phyloP scores from a whole-genome alignment of 2,113 vertebrate genomes.

The Nesoenas mayeri region DNA sequence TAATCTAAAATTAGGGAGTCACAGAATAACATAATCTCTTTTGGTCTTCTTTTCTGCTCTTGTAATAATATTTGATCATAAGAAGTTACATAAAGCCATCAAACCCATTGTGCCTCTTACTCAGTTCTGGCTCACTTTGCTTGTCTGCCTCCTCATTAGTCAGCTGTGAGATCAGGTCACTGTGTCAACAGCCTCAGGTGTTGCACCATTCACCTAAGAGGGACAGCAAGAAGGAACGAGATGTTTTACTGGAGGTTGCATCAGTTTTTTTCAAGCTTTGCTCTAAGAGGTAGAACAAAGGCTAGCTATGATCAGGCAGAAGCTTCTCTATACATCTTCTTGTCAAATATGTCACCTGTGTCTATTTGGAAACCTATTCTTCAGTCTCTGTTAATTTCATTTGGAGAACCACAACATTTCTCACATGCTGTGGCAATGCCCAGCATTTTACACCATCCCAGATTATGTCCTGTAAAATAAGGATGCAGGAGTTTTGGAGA shows the following conservation, averaged over 20 bases:
- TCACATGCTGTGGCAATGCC: background rate
- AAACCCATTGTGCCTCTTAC: rapidly evolving
- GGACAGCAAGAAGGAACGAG: background rate
- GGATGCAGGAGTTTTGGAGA: background rate
- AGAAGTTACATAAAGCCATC: background rate
- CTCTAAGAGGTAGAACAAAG: background rate
- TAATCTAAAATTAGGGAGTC: conserved; percentile 33
- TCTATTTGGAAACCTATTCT: rapidly evolving
- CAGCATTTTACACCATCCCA: background rate
- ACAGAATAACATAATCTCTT: background rate
- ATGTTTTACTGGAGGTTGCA: background rate
- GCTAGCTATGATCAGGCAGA: background rate
- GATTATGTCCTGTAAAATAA: background rate
- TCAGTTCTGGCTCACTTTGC: background rate
- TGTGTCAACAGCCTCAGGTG: background rate
- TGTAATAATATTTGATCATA: background rate
- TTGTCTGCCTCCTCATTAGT: background rate
- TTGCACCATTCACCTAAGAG: background rate
- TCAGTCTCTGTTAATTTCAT: background rate
- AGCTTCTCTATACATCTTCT: background rate
- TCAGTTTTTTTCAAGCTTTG: background rate
- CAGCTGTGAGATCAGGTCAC: background rate
- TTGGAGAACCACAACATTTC: background rate
- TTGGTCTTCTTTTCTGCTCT: background rate
- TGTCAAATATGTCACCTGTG: background rate